Evolutionary conservation across 1,140 invertebrate species (phyloP), one percentile per base, ranked within the genome.

Genomic region (Latrodectus geometricus): DNA sequence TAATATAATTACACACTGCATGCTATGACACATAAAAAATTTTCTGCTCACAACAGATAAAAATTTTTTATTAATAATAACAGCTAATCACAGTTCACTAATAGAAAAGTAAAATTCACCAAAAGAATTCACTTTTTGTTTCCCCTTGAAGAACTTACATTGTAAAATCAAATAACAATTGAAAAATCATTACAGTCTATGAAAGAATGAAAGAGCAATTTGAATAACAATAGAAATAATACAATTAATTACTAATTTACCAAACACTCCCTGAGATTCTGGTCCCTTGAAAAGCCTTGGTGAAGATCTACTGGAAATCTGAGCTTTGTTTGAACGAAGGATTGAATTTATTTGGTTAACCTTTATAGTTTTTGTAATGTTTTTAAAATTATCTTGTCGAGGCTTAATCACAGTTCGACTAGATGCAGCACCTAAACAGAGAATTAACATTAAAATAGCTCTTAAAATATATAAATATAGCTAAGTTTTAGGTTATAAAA

Each of bases 281-380:
- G 50, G n/a, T 50, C 54, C 54, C 21, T 54, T 72, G 14, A 48
- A 20, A 35, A 50, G 49, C 52, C 50, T 21, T 21, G 8, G 9
- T 20, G n/a, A n/a, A 23, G 68, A 0, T 69, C 9, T 9, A 69
- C 9, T 21, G 4, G 68, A 69, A 15, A 3, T 35, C 35, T 35
- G 35, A 35, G 5, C 20, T 49, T 48, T 81, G 9, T 61, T 86
- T 69, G 83, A 20, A 21, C 56, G 48, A 35, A 86, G 75, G 49
- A 78, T 86, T 52, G 49, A 23, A 65, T 86, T 86, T 20, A 86
- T 86, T 20, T 66, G 20, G 17, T 77, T 86, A 12, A 77, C 9
- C 52, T 61, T 69, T n/a, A 86, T 61, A 56, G 83, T 86, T 86
- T 86, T 78, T n/a, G 68, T 72, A 14, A 78, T 78, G 49, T 21